These are phyloP conservation scores for Caenorhabditis sinica DNA, from an alignment of 2,888 invertebrate species.

Conservation along the genomic window DNA sequence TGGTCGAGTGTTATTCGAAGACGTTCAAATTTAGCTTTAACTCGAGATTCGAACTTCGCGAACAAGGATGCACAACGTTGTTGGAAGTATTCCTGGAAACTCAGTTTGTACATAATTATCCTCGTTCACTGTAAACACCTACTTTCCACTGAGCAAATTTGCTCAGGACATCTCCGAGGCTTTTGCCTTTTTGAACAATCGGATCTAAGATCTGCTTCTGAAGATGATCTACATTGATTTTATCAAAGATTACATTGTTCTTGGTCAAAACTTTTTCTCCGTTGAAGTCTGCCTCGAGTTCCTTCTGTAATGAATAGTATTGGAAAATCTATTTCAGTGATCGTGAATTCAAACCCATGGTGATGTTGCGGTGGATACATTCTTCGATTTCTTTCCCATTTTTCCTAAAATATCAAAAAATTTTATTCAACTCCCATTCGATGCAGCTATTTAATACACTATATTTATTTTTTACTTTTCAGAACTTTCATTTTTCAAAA, in stretches of 20 bases:
- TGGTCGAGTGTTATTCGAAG: conserved; percentile 7
- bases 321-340: too few relatives aligned
- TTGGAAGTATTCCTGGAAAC: conserved; percentile 30
- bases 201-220: not conserved
- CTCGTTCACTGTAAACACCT: not conserved
- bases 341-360: conserved; percentile 17
- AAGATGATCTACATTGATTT: not conserved
- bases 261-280: not conserved
- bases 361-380: not conserved
- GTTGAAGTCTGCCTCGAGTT: conserved; percentile 16
- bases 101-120: not conserved
- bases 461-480: too few relatives aligned
- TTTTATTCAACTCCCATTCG: too few relatives aligned
- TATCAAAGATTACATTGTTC: not conserved
- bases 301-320: conserved; percentile 30
- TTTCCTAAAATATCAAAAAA: not conserved
- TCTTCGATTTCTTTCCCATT: conserved; percentile 34
- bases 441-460: too few relatives aligned
- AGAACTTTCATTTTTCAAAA: too few relatives aligned
- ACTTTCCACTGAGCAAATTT: conserved; percentile 23
- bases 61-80: not conserved
- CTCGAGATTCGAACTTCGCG: not conserved
- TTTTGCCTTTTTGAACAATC: not conserved
- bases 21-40: not conserved
- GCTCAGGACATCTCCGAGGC: not conserved